phyloP scores from a whole-genome alignment of 2,113 vertebrate genomes.

The Fulmarus glacialis region DNA sequence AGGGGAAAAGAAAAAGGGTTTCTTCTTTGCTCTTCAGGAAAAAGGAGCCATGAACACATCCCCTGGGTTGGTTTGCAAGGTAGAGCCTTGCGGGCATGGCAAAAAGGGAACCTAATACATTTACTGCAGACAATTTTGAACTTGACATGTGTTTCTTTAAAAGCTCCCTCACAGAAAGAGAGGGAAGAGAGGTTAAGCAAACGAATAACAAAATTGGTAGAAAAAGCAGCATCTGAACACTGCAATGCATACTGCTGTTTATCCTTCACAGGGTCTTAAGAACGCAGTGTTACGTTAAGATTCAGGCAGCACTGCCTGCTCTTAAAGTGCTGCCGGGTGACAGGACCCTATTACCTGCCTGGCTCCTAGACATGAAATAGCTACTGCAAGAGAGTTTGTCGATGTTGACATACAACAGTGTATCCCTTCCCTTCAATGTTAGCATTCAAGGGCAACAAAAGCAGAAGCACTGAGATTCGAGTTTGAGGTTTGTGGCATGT shows the following conservation, averaged over 20 bases:
- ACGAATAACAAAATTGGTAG: background rate
- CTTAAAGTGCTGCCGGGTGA: background rate
- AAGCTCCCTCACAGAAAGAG: background rate
- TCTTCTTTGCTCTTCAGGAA: background rate
- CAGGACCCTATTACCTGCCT: background rate
- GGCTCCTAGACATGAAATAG: background rate
- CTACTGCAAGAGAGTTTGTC: background rate
- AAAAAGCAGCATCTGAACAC: background rate
- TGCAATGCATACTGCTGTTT: background rate
- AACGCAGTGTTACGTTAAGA: background rate
- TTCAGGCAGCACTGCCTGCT: background rate
- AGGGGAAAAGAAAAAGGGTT: background rate
- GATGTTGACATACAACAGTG: accelerated
- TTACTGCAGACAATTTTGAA: background rate
- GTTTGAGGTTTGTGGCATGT: background rate
- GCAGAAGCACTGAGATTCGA: background rate
- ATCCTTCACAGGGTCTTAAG: background rate
- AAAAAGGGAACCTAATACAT: background rate
- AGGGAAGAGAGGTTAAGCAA: background rate
- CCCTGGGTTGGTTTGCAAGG: background rate
- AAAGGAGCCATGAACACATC: background rate
- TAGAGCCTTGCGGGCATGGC: accelerated
- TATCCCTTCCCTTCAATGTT: background rate
- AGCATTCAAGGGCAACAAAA: background rate
- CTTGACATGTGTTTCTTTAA: background rate